Conservation (phyloP, 2,888 invertebrate species). For the Didymodactylos carnosus region DNA sequence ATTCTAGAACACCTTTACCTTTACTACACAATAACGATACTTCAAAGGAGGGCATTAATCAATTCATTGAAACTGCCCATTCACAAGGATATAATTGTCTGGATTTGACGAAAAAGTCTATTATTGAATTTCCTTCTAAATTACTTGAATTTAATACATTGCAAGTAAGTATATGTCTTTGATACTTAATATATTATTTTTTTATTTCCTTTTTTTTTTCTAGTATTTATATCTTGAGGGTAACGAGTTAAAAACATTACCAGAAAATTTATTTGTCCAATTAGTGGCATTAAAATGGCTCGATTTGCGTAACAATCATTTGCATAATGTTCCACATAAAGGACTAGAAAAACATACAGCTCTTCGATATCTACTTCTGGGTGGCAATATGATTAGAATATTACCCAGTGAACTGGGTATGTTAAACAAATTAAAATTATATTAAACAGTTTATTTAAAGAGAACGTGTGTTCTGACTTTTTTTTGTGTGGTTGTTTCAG, state of each 20-base stretch:
- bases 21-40: neutral
- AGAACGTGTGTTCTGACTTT: neutral
- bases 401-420: conserved; percentile 30
- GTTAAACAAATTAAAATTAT: neutral
- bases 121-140: neutral
- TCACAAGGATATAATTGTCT: neutral
- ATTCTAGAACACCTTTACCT: too few species aligned
- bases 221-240: conserved; percentile 31
- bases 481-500: conserved; percentile 17
- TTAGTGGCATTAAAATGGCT: conserved; percentile 29
- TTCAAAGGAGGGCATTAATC: neutral
- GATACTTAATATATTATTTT: neutral
- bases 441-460: neutral
- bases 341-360: conserved; percentile 24
- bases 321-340: conserved; percentile 24
- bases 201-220: conserved; percentile 13
- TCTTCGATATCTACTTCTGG: conserved; percentile 26
- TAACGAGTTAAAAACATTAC: conserved; percentile 24
- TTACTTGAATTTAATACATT: neutral
- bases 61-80: neutral
- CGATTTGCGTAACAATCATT: conserved; percentile 26
- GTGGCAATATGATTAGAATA: conserved; percentile 26
- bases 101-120: neutral
- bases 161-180: neutral
- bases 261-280: conserved; percentile 28